phyloP scores from a whole-genome alignment of 2,113 vertebrate genomes.

The Garra rufa region DNA sequence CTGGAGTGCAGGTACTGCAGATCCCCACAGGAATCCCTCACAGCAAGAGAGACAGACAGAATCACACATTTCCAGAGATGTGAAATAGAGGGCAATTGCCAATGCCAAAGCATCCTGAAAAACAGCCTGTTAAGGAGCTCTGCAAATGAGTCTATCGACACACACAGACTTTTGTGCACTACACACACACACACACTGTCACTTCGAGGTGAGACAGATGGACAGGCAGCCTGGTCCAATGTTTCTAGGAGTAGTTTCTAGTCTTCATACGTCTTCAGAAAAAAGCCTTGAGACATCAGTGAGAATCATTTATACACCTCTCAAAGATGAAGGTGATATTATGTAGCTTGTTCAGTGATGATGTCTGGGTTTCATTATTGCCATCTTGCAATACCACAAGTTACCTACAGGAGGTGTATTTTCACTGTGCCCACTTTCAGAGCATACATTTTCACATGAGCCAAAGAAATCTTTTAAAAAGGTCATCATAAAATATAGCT shows the following conservation, averaged over 20 bases:
- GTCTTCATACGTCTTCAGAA: not conserved
- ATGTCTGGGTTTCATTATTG: not conserved
- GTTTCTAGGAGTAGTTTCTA: not conserved
- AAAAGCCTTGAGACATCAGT: conserved; percentile 29
- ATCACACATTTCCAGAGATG: conserved; percentile 32
- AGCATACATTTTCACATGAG: not conserved
- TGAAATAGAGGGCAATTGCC: conserved; percentile 40
- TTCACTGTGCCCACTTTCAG: not conserved
- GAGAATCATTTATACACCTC: not conserved
- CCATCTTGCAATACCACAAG: not conserved
- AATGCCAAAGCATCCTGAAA: conserved; percentile 39
- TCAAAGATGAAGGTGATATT: conserved; percentile 9
- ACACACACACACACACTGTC: not conserved
- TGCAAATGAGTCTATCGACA: conserved; percentile 32
- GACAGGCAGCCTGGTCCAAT: not conserved
- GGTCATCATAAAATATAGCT: too few relatives aligned
- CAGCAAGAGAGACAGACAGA: conserved; percentile 14
- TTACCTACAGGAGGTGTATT: not conserved
- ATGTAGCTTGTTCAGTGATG: not conserved
- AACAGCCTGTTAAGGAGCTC: conserved; percentile 17
- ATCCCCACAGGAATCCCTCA: conserved; percentile 1
- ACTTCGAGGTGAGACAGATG: conserved; percentile 15
- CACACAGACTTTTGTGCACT: not conserved
- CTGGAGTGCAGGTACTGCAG: not conserved
- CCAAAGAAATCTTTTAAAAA: not conserved